Evolutionary conservation across 2,888 invertebrate species (phyloP), one percentile per base, ranked within the genome.

Genomic region (Morpho deidamia): DNA sequence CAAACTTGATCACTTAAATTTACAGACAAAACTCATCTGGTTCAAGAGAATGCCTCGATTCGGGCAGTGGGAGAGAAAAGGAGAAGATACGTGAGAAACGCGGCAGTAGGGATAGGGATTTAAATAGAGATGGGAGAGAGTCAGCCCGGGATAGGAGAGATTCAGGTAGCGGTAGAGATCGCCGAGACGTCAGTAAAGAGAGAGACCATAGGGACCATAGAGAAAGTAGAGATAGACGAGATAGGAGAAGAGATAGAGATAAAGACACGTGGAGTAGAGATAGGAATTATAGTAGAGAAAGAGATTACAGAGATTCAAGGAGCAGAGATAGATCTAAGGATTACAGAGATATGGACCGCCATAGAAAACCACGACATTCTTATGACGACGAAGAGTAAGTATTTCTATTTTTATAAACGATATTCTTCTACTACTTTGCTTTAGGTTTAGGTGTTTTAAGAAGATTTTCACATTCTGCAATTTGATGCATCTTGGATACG

Each of bases 341-440:
- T 61, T 88, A 87, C 59, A 76, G 91, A 67, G 89, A 85, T 51
- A 87, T 83, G 62, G 87, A 87, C 38, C 77, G 91, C 56, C 92
- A 93, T 68, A 84, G 93, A 71, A 90, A 92, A 71, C 83, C 91
- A 10, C 81, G 91, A 67, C 91, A 91, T 64, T 93, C 93, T 56
- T 94, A 94, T 67, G 94, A 94, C 57, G 94, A 94, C 56, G 94
- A 93, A 72, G 94, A 94, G 93, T 94, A 68, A 90, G 93, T 80
- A 43, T n/a, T 35, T 11, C 1, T 38, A 34, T 51, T 44, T 1
- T 23, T 23, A 2, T 14, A 14, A n/a, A 2, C 14, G 4, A 14
- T 14, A 14, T 14, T 14, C 4, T 14, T 14, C 14, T 4, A 14
- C 14, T 14, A 4, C 4, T 14, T 1, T 4, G 14, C n/a, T n/a